Percentiles rank a stretch among this genome's conserved stretches.
These are phyloP conservation scores for human (Homo sapiens) DNA, from an alignment of 2,113 vertebrate species.

Conservation along the genomic window GRCh38 chr13:80912501-80913000, in stretches of 20 bases:
- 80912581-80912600: too few relatives aligned
- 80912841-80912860: conserved; percentile 34
- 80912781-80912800: not conserved
- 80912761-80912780: not conserved
- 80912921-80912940: conserved; percentile 45
- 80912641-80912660: not conserved
- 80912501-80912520: too few relatives aligned
- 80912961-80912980: conserved; percentile 27
- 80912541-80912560: too few relatives aligned
- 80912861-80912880: fast-evolving
- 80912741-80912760: not conserved
- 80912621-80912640: not conserved
- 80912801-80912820: not conserved
- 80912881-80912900: not conserved
- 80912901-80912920: not conserved
- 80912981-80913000: conserved; percentile 37
- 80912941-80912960: conserved; percentile 39
- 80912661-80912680: not conserved
- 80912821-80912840: not conserved
- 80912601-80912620: too few relatives aligned
- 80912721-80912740: conserved; percentile 19
- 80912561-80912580: too few relatives aligned
- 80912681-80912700: not conserved
- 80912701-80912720: not conserved
- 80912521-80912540: too few relatives aligned